Evolutionary conservation across 30 jellyfish, hydroid and myxozoan genomes (phyloP).

Genomic region (Haliclystus octoradiatus): DNA sequence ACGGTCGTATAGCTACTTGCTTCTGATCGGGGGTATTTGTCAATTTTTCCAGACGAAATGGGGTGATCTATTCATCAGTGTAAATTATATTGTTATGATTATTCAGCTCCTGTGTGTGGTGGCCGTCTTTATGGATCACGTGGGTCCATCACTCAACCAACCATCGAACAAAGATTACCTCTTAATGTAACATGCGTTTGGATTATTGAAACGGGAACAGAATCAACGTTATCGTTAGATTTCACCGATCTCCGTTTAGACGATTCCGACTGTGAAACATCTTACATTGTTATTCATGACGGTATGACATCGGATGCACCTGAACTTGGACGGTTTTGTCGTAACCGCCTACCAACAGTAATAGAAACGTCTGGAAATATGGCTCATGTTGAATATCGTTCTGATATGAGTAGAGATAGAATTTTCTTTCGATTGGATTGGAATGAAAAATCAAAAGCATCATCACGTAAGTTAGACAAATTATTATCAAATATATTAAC

Average conservation of each 20-base stretch:
- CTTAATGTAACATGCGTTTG: conserved; percentile 33
- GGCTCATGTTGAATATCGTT: conserved; percentile 14
- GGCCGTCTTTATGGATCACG: conserved; percentile 36
- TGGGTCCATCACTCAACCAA: conserved; percentile 38
- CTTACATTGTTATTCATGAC: conserved; percentile 42
- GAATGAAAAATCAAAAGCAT: background rate
- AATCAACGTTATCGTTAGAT: conserved; percentile 13
- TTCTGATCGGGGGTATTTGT: no score
- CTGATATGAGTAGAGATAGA: background rate
- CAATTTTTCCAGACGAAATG: background rate
- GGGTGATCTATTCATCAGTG: background rate
- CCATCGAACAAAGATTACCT: conserved; percentile 9
- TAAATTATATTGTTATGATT: no score
- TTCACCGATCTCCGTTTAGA: conserved; percentile 7
- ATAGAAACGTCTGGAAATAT: conserved; percentile 16
- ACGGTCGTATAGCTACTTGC: background rate
- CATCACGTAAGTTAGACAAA: background rate
- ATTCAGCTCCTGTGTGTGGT: conserved; percentile 60
- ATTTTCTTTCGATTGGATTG: background rate
- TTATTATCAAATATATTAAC: no score
- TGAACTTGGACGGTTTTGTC: conserved; percentile 27
- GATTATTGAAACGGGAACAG: conserved; percentile 38
- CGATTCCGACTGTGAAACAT: conserved; percentile 17
- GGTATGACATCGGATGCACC: conserved; percentile 57
- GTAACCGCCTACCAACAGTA: conserved; percentile 1